Conservation (phyloP, 1,140 invertebrate genomes). For the Diploscapter pachys region DNA sequence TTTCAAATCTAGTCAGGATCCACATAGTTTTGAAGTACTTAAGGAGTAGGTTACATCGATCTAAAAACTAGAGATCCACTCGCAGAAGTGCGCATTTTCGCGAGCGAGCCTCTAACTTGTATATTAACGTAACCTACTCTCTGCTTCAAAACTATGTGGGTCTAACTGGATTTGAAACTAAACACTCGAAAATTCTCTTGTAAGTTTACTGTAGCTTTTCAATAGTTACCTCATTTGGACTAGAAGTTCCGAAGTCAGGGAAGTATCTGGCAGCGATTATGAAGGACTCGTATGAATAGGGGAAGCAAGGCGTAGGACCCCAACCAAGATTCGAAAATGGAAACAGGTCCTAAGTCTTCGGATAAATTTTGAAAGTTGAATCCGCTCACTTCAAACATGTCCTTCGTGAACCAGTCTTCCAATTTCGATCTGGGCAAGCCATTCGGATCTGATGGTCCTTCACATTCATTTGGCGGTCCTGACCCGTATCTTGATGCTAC, state of each 20-base stretch:
- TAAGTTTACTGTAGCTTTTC: no score
- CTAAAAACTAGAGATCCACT: not conserved
- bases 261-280: conserved; percentile 57
- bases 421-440: conserved; percentile 36
- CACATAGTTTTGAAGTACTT: no score
- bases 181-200: no score
- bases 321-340: conserved; percentile 55
- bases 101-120: not conserved
- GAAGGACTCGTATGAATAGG: conserved; percentile 56
- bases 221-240: conserved; percentile 24
- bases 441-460: conserved; percentile 39
- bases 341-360: conserved; percentile 42
- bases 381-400: conserved; percentile 38
- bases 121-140: no score
- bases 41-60: no score
- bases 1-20: no score
- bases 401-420: conserved; percentile 43
- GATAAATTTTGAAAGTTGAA: not conserved
- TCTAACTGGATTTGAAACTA: no score
- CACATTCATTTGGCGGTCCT: conserved; percentile 31
- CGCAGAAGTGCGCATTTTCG: not conserved
- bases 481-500: no score
- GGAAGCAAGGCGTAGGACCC: conserved; percentile 48
- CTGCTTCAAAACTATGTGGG: no score
- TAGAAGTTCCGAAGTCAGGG: conserved; percentile 48